Percentiles rank a stretch among this genome's conserved stretches.
These are phyloP conservation scores for Pseudeuparius sepicola DNA, from an alignment of 2,888 invertebrate genomes.

Conservation along the genomic window DNA sequence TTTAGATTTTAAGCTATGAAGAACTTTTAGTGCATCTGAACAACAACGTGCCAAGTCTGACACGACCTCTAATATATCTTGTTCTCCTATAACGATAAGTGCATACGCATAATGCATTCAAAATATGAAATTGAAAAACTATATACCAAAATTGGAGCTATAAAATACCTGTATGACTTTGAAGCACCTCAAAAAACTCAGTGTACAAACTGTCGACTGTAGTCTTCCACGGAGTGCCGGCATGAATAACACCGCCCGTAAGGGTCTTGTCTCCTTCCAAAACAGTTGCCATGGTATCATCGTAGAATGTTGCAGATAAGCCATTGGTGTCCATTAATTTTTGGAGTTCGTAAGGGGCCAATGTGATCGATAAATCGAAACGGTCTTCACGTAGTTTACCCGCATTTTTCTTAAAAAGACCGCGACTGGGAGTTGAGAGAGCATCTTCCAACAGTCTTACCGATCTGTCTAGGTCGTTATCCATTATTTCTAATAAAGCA, in stretches of 20 bases:
- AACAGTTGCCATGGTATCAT: slow-evolving; percentile 22
- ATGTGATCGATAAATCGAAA: slow-evolving; percentile 26
- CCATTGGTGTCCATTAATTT: slow-evolving; percentile 20
- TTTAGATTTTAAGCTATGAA: slow-evolving; percentile 35
- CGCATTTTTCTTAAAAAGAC: slow-evolving; percentile 22
- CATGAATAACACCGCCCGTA: slow-evolving; percentile 32
- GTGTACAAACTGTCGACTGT: slow-evolving; percentile 34
- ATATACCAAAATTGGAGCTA: no score
- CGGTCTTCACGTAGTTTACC: slow-evolving; percentile 12
- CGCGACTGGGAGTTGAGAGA: slow-evolving; percentile 28
- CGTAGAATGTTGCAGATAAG: slow-evolving; percentile 13
- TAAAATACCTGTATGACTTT: slow-evolving; percentile 29
- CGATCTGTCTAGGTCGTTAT: slow-evolving; percentile 36
- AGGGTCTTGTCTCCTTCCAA: slow-evolving; percentile 27
- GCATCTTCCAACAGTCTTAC: slow-evolving; percentile 36
- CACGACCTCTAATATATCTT: slow-evolving; percentile 34
- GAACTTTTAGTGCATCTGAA: slow-evolving; percentile 35
- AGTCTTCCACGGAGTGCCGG: slow-evolving; percentile 32
- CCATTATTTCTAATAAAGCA: no score
- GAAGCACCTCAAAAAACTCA: slow-evolving; percentile 37
- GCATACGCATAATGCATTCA: background rate
- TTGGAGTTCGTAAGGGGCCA: slow-evolving; percentile 27
- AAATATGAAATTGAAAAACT: slow-evolving; percentile 2
- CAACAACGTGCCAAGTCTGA: slow-evolving; percentile 36
- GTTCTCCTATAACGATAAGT: slow-evolving; percentile 21